phyloP scores from a whole-genome alignment of 2,888 invertebrate species.

The Oscheius myriophilus region DNA sequence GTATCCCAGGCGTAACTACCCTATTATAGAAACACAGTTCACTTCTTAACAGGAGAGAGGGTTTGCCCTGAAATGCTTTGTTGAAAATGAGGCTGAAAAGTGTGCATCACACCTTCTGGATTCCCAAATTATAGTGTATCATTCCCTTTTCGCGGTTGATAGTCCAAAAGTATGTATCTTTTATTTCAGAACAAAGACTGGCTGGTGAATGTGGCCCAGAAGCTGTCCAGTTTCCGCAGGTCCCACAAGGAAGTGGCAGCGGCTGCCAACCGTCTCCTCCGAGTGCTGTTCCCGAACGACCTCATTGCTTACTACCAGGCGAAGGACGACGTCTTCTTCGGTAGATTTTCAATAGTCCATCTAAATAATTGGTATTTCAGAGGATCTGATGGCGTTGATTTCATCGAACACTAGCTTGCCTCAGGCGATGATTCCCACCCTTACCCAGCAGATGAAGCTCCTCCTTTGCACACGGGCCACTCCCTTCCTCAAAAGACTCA shows the following conservation, averaged over 20 bases:
- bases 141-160: background rate
- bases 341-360: background rate
- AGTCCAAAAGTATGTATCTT: background rate
- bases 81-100: no score
- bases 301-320: constrained; percentile 5
- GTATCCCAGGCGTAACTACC: no score
- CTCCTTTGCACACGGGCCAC: constrained; percentile 10
- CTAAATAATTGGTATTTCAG: background rate
- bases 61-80: no score
- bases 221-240: constrained; percentile 12
- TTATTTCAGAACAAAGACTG: constrained; percentile 1
- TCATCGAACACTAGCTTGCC: constrained; percentile 4
- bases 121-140: no score
- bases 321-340: constrained; percentile 10
- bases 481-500: constrained; percentile 5
- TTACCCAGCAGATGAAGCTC: constrained; percentile 3
- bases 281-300: constrained; percentile 11
- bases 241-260: constrained; percentile 19
- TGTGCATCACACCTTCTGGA: no score
- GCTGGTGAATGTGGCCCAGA: constrained; percentile 15
- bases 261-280: constrained; percentile 12
- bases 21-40: no score
- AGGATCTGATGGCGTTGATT: constrained; percentile 6
- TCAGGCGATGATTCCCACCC: background rate
- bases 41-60: no score